Conservation (phyloP, 2,888 invertebrate species). For the Ecdyonurus torrentis region DNA sequence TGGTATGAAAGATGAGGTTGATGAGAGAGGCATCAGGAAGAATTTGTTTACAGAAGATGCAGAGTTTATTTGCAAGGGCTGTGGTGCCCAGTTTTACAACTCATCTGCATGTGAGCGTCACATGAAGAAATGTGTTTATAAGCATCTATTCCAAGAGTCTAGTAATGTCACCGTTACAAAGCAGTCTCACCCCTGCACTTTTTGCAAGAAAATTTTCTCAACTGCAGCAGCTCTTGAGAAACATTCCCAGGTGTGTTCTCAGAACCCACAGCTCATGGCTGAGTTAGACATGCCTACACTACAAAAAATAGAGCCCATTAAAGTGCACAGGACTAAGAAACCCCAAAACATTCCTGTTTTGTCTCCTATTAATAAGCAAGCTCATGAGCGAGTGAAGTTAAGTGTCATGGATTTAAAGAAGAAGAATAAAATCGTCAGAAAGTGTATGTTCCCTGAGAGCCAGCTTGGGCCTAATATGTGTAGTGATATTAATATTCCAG, state of each 20-base stretch:
- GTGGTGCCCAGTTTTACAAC: constrained; percentile 12
- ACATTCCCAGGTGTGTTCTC: constrained; percentile 6
- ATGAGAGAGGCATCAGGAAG: not conserved
- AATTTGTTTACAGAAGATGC: not conserved
- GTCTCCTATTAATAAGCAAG: constrained; percentile 6
- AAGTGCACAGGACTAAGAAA: not conserved
- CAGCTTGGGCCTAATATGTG: no score
- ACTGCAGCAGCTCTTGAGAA: constrained; percentile 8
- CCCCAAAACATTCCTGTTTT: constrained; percentile 7
- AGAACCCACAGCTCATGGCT: not conserved
- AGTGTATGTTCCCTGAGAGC: not conserved
- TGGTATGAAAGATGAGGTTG: not conserved
- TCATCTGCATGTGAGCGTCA: constrained; percentile 12
- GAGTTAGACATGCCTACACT: constrained; percentile 10
- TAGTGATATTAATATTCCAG: no score
- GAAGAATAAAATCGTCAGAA: not conserved
- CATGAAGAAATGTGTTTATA: constrained; percentile 12
- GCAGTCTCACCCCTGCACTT: constrained; percentile 5
- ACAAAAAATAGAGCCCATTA: constrained; percentile 8
- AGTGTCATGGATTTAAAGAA: not conserved
- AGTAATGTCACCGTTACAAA: not conserved
- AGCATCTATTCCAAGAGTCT: not conserved
- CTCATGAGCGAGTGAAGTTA: not conserved
- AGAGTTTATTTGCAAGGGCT: constrained; percentile 11
- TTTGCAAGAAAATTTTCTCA: constrained; percentile 7